Percentiles rank a stretch among this genome's conserved stretches.
phyloP scores from a whole-genome alignment of 2,888 invertebrate species.

The Zootermopsis nevadensis region DNA sequence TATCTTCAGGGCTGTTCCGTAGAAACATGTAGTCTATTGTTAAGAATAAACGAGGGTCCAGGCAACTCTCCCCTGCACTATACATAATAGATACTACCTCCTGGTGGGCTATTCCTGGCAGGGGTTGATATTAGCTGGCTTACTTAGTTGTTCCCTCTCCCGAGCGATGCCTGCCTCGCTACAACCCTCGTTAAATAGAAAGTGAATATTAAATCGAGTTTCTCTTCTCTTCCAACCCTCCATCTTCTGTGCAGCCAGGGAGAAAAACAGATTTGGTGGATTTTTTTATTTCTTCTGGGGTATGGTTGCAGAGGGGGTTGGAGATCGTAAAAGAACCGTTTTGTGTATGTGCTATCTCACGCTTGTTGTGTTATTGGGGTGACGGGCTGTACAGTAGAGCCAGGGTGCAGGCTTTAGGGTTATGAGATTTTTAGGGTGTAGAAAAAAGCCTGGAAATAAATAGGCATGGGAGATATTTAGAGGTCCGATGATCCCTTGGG shows the following conservation, averaged over 20 bases:
- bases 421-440: slow-evolving; percentile 37
- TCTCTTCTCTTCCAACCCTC: slow-evolving; percentile 15
- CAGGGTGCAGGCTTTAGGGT: neutral
- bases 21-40: slow-evolving; percentile 49
- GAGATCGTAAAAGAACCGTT: slow-evolving; percentile 39
- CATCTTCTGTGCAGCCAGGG: slow-evolving; percentile 15
- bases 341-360: slow-evolving; percentile 29
- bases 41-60: slow-evolving; percentile 48
- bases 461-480: slow-evolving; percentile 41
- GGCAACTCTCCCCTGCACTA: slow-evolving; percentile 40
- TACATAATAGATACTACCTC: slow-evolving; percentile 43
- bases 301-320: neutral
- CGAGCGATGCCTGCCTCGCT: slow-evolving; percentile 19
- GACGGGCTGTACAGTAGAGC: neutral
- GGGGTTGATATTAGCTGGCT: slow-evolving; percentile 28
- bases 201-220: slow-evolving; percentile 51
- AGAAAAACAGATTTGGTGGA: slow-evolving; percentile 36
- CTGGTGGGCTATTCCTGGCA: slow-evolving; percentile 22
- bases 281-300: slow-evolving; percentile 24
- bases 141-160: slow-evolving; percentile 46
- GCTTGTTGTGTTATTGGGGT: slow-evolving; percentile 13
- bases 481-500: slow-evolving; percentile 6
- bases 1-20: slow-evolving; percentile 8
- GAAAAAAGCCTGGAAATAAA: slow-evolving; percentile 7
- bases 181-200: slow-evolving; percentile 40